Conservation (phyloP, 2,888 invertebrate genomes). For the Coelinius sp. region DNA sequence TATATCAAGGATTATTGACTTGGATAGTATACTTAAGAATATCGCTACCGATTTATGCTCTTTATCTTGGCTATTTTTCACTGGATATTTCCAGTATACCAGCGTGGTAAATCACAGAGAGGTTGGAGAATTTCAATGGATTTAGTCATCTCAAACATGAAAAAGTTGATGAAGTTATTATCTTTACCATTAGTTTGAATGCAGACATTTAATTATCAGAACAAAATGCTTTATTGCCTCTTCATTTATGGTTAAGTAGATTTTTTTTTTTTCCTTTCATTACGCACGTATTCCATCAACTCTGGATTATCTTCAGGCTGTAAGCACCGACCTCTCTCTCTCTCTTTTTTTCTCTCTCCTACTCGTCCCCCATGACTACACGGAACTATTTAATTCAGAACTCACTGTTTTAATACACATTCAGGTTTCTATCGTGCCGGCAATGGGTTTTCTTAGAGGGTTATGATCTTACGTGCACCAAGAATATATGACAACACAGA, state of each 20-base stretch:
- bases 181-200: constrained; percentile 4
- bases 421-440: constrained; percentile 41
- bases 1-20: constrained; percentile 53
- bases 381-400: constrained; percentile 55
- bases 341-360: not conserved
- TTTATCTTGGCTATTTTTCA: not conserved
- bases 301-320: not conserved
- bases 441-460: constrained; percentile 40
- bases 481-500: constrained; percentile 42
- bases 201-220: constrained; percentile 15
- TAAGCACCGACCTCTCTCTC: not conserved
- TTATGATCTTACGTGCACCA: constrained; percentile 52
- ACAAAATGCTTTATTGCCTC: constrained; percentile 11
- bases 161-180: constrained; percentile 22
- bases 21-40: constrained; percentile 34
- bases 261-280: not conserved
- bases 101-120: not conserved
- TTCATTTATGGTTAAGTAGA: constrained; percentile 5
- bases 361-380: constrained; percentile 30
- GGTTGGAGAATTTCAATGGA: not conserved
- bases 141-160: not conserved
- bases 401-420: constrained; percentile 18
- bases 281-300: not conserved
- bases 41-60: constrained; percentile 26
- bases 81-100: not conserved